Conservation (phyloP, 1,140 invertebrate genomes). For the Amyelois transitella region DNA sequence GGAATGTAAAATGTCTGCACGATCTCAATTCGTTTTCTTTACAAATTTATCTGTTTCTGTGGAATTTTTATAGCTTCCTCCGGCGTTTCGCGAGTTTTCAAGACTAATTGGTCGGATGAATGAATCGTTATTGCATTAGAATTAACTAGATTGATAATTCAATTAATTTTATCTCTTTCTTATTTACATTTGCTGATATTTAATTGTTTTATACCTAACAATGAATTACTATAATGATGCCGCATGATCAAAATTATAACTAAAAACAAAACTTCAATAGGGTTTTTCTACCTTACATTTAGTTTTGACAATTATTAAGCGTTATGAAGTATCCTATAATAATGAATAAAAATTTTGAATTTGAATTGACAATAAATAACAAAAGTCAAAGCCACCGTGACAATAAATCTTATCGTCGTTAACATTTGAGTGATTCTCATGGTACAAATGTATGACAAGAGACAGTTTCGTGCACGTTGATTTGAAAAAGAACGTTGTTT, state of each 20-base stretch:
- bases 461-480: neutral
- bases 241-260: too few species aligned
- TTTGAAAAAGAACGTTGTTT: neutral
- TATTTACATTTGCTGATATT: too few species aligned
- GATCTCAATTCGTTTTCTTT: slow-evolving; percentile 26
- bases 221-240: too few species aligned
- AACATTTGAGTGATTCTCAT: neutral
- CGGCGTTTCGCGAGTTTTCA: neutral
- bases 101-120: neutral
- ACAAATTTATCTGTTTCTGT: slow-evolving; percentile 9
- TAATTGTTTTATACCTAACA: too few species aligned
- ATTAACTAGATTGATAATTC: neutral
- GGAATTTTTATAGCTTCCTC: slow-evolving; percentile 1
- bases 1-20: slow-evolving; percentile 33
- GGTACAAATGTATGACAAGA: too few species aligned
- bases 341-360: neutral
- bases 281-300: too few species aligned
- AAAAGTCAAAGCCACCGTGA: neutral
- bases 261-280: too few species aligned
- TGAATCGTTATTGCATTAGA: neutral
- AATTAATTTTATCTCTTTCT: neutral
- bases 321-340: neutral
- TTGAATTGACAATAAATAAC: neutral
- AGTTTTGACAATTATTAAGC: neutral
- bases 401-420: neutral